Evolutionary conservation across 2,113 vertebrate species (phyloP), one percentile per base, ranked within the genome.

Genomic region (Picathartes gymnocephalus): DNA sequence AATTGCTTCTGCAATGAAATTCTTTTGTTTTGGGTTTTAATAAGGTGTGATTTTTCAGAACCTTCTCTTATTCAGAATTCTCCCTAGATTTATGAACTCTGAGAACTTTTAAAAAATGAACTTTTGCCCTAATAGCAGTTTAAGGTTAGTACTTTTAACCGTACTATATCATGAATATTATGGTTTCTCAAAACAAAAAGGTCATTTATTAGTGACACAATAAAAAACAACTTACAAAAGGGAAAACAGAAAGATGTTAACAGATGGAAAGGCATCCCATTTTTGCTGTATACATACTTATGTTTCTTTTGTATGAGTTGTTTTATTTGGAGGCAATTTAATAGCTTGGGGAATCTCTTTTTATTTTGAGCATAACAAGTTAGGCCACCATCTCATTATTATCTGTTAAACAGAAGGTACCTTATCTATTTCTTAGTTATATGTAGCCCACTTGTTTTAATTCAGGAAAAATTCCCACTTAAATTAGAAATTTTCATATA

Each of bases 221-320:
- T 40, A 66, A 48, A 91, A 71, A 50, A 4, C 9, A 69, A 3
- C 10, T 77, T 88, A 47, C 0, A 40, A 80, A 79, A 85, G 10
- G 1, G 27, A 77, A 69, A 33, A 42, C 5, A 74, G 24, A 50
- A 60, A 27, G 24, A 30, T 51, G 9, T 1, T 30, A 79, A 48
- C 1, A 73, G 31, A 35, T 10, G 4, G 10, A 15, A 65, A 81
- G 11, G 5, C 30, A 58, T 15, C 0, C 2, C 8, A 12, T 4
- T 80, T 93, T 53, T 81, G 7, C 24, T 57, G 14, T 25, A n/a
- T 10, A 48, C 14, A 19, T 60, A 11, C 16, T 33, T 39, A 27
- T 10, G 1, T 64, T 42, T 47, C 54, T 66, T 69, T 58, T 35
- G 3, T 50, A 22, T 70, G 77, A 15, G 11, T 22, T 35, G 8